Base-by-base conservation (phyloP, 2,797 vertebrate genomes). In the Loriculus beryllinus region DNA sequence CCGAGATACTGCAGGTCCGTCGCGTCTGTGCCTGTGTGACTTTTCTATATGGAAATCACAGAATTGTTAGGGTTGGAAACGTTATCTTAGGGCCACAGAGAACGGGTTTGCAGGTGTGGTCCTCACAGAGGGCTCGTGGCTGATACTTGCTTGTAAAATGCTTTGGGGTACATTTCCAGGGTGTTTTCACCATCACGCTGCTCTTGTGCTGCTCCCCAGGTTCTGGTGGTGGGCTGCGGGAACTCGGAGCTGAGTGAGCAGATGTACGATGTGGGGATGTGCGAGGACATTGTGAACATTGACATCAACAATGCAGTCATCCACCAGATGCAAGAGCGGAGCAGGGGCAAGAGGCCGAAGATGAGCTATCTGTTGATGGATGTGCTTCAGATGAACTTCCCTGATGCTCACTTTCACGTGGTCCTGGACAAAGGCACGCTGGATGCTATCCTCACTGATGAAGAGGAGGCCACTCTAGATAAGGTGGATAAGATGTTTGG, bases 221-320 rank as follows among this genome's bases (percentile, higher is more conserved):
- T 99, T 28, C 96, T 99, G 65, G 99, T 99, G 94, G 98, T 99
- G 20, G 99, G 99, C 29, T 99, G 99, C 13, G 99, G 99, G 26
- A 99, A 99, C 98, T 99, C 99, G 0, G 99, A 99, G 95, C 97
- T 99, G 52, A 99, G 99, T 2, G 99, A 99, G 95, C 99, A 99
- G 97, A 97, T 99, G 65, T 99, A 99, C 2, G 99, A 99, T 35
- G 86, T 98, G n/a, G 99, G 99, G 39, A 23, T 95, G 93, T 99
- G 98, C 81, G 97, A 98, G 91, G 98, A 98, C 84, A 97, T 99
- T 1, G 97, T 98, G 67, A 99, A 99, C 86, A 99, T 99, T 1
- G 99, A 99, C 96, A 98, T 99, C 93, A 99, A 99, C 0, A 98
- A 98, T 9, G 98, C 98, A 0, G 99, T 98, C 39, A 98, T 99